A percentile compares a stretch with the other conserved stretches of the same genome.
phyloP scores from a whole-genome alignment of 2,797 vertebrate species.

The Enoplosus armatus region DNA sequence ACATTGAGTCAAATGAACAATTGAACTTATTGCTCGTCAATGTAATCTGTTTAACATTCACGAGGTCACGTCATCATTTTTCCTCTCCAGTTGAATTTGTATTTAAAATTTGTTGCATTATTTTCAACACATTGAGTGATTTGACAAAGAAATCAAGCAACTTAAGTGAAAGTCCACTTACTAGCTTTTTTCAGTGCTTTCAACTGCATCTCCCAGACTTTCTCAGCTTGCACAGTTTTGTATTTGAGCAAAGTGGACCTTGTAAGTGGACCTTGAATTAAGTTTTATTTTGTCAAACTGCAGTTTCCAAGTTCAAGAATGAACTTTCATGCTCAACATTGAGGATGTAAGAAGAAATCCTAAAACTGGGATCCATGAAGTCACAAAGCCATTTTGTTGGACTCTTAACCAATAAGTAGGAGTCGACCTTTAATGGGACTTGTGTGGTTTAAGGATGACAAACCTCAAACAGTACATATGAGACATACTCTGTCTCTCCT shows the following conservation, averaged over 20 bases:
- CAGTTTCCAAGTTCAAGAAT: conserved; percentile 8
- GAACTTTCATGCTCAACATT: neutral
- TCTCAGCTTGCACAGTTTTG: neutral
- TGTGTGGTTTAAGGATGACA: conserved; percentile 34
- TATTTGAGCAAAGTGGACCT: neutral
- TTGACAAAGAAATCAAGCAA: neutral
- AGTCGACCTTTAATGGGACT: conserved; percentile 31
- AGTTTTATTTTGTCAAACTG: neutral
- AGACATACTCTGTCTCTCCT: conserved; percentile 17
- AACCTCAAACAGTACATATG: conserved; percentile 24
- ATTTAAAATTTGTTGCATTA: neutral
- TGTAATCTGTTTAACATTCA: neutral
- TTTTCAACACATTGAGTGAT: neutral
- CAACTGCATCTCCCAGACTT: neutral
- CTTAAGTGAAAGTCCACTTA: neutral
- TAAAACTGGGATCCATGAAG: conserved; percentile 13
- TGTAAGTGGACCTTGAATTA: neutral
- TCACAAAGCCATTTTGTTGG: conserved; percentile 9
- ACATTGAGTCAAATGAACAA: neutral
- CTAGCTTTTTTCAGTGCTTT: neutral
- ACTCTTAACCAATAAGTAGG: conserved; percentile 18
- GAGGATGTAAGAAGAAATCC: neutral
- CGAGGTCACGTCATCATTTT: neutral
- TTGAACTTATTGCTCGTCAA: neutral
- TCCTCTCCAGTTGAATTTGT: neutral